Base-by-base conservation (phyloP, 2,797 vertebrate genomes). In the Valencia hispanica region DNA sequence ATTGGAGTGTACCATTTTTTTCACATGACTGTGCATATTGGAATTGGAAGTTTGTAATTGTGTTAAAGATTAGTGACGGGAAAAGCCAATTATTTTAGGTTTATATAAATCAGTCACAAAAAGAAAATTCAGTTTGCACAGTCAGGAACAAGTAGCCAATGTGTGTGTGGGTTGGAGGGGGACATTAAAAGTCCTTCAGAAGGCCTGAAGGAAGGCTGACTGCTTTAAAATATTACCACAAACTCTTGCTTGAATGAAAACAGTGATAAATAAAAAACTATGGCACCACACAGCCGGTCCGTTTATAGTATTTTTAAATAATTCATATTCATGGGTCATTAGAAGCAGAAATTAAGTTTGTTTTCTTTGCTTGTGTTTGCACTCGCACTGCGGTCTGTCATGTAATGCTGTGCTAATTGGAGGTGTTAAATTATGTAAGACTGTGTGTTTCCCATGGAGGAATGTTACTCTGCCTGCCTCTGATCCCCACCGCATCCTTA, bases 401-500 rank as follows among this genome's bases (percentile, higher is more conserved):
- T 51, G 27, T 82, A 79, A 70, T 50, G 3, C 17, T 50, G 70
- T 34, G 70, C 32, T 83, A 77, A 84, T 61, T 86, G 63, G 71
- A 85, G 36, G 34, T 10, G 7, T 78, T 72, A 61, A 25, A 84
- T 82, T 79, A 87, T 83, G 55, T 63, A 74, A 70, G 51, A 66
- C 53, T 82, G 55, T 83, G 80, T 55, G 36, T 77, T 79, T 50
- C 32, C 50, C 57, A 36, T 59, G 36, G 25, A 74, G 59, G 34
- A 74, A 1, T 4, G 68, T 59, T 41, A 36, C 20, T 48, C 51
- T 68, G 51, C 70, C 53, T 61, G 11, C 50, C n/a, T 74, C 27
- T 78, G 32, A 57, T 69, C 51, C 15, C 51, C 43, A 47, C 50
- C 27, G 25, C 50, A 43, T 4, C 11, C n/a, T 55, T 66, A 9